These are phyloP conservation scores for Poliocrania exsul DNA, from an alignment of 2,797 vertebrate species.

Conservation along the genomic window DNA sequence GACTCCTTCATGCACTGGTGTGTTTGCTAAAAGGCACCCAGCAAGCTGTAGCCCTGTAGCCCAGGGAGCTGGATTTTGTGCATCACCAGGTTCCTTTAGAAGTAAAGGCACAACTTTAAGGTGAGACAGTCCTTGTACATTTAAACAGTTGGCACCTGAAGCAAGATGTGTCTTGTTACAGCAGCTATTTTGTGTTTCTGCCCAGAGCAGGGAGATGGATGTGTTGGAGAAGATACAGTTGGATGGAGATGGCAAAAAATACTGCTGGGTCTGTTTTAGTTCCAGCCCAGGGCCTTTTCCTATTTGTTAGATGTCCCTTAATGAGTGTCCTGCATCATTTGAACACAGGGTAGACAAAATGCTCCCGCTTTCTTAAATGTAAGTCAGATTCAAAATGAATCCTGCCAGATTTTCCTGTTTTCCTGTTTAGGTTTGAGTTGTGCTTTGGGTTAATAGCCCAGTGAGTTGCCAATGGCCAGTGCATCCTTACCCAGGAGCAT, in stretches of 20 bases:
- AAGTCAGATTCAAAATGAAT: background rate
- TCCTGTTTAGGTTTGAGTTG: background rate
- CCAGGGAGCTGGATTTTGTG: background rate
- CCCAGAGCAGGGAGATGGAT: background rate
- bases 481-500: background rate
- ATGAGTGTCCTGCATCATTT: background rate
- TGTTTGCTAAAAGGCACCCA: background rate
- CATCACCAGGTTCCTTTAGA: background rate
- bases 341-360: rapidly evolving
- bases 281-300: background rate
- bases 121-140: background rate
- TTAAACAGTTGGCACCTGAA: background rate
- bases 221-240: background rate
- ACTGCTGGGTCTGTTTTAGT: background rate
- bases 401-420: background rate
- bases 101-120: background rate
- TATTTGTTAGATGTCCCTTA: background rate
- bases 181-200: background rate
- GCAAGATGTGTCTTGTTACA: background rate
- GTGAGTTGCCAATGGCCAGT: background rate
- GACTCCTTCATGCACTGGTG: background rate
- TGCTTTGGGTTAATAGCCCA: background rate
- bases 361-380: background rate
- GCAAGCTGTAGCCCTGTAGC: background rate
- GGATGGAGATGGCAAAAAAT: background rate